Evolutionary conservation across 2,113 vertebrate species (phyloP).

Genomic region (Pycnonotus jocosus): DNA sequence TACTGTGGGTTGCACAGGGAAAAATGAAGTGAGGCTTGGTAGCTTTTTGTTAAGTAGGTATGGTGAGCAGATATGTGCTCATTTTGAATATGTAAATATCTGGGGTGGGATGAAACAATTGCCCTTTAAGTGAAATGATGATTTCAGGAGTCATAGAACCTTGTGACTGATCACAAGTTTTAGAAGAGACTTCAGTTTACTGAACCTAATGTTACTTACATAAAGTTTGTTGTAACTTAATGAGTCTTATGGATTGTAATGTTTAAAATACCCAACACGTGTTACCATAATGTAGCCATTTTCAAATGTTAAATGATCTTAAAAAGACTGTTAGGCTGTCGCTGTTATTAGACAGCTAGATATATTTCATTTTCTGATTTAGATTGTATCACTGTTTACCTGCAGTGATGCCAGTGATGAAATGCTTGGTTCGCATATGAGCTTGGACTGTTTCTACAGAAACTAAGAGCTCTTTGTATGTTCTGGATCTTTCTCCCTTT

Average conservation of each 20-base stretch:
- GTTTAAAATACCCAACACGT: neutral
- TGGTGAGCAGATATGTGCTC: neutral
- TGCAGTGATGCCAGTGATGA: neutral
- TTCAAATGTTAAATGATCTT: neutral
- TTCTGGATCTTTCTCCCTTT: neutral
- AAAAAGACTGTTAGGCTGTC: neutral
- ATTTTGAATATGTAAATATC: neutral
- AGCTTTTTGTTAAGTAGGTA: neutral
- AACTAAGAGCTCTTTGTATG: neutral
- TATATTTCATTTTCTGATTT: neutral
- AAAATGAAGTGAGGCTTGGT: neutral
- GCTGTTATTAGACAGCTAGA: neutral
- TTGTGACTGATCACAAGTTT: conserved; percentile 62
- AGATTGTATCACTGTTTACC: neutral
- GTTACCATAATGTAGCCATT: neutral
- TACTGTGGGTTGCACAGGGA: neutral
- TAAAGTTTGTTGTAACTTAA: neutral
- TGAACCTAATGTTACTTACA: conserved; percentile 1
- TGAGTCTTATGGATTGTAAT: neutral
- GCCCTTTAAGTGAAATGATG: conserved; percentile 11
- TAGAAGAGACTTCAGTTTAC: neutral
- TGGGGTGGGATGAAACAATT: neutral
- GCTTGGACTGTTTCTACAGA: neutral
- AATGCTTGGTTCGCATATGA: neutral
- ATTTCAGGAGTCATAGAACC: conserved; percentile 2